These are phyloP conservation scores for Hippocampus comes DNA, from an alignment of 2,113 vertebrate species.

Conservation along the genomic window DNA sequence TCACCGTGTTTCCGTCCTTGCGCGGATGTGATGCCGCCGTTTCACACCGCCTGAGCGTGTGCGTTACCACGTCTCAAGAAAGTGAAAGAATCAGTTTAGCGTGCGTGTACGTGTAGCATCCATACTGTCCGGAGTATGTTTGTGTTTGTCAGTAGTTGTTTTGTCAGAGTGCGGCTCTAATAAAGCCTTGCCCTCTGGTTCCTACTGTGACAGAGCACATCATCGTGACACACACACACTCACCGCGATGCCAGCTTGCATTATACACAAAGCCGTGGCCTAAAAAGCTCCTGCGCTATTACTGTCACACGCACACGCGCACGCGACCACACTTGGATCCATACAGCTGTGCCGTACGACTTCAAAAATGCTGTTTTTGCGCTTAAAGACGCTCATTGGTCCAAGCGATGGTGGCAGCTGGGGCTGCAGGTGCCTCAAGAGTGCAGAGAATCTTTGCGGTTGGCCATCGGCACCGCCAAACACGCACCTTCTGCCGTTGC, in stretches of 20 bases:
- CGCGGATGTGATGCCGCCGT: background rate
- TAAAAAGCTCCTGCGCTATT: slow-evolving; percentile 59
- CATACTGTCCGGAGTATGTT: background rate
- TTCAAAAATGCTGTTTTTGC: slow-evolving; percentile 17
- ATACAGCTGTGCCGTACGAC: slow-evolving; percentile 23
- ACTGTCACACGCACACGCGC: slow-evolving; percentile 60
- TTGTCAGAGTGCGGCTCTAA: slow-evolving; percentile 47
- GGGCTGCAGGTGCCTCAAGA: slow-evolving; percentile 40
- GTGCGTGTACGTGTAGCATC: background rate
- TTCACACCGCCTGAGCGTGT: slow-evolving; percentile 7
- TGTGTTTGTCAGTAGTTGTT: slow-evolving; percentile 55
- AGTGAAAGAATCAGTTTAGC: background rate
- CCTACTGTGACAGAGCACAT: slow-evolving; percentile 83
- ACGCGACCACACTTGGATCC: slow-evolving; percentile 26
- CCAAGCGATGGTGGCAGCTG: slow-evolving; percentile 47
- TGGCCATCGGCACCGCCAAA: slow-evolving; percentile 13
- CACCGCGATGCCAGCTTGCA: slow-evolving; percentile 56
- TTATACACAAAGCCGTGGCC: slow-evolving; percentile 61
- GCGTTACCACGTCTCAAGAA: background rate
- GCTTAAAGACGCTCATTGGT: slow-evolving; percentile 19
- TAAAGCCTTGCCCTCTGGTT: slow-evolving; percentile 70
- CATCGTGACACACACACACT: slow-evolving; percentile 65
- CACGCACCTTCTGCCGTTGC: slow-evolving; percentile 16
- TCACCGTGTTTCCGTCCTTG: background rate
- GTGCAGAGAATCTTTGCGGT: slow-evolving; percentile 26